These are phyloP conservation scores for Tonatia bakeri DNA, from an alignment of 2,113 vertebrate species.

Conservation along the genomic window DNA sequence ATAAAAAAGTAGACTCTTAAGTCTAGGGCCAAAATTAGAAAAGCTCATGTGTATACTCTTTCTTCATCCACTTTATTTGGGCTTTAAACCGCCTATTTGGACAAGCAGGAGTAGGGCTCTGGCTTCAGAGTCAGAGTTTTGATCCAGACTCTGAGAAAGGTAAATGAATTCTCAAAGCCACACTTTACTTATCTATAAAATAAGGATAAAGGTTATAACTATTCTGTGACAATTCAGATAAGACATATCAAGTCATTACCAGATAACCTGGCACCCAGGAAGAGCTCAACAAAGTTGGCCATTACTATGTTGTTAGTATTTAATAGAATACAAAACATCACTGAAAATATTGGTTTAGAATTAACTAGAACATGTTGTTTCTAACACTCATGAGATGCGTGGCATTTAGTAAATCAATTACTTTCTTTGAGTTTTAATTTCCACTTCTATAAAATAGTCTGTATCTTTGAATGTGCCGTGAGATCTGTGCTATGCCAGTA, in stretches of 20 bases:
- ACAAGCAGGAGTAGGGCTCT: neutral
- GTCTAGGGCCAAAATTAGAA: neutral
- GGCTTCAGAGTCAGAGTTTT: neutral
- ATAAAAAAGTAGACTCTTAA: neutral
- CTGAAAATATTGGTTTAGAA: neutral
- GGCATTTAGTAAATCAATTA: neutral
- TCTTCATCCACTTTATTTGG: neutral
- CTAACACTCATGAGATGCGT: neutral
- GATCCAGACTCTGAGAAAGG: neutral
- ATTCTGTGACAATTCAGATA: neutral
- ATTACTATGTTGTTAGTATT: neutral
- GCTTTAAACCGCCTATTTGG: neutral
- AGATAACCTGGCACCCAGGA: neutral
- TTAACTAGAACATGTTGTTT: neutral
- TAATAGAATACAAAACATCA: neutral
- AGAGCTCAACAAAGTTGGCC: neutral
- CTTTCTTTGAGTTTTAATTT: slow-evolving; percentile 3
- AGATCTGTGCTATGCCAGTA: neutral
- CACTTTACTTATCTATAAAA: neutral
- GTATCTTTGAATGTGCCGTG: neutral
- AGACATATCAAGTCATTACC: neutral
- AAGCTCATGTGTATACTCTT: neutral
- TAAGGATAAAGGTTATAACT: neutral
- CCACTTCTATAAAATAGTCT: neutral
- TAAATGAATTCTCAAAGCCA: neutral